Evolutionary conservation across 1,140 invertebrate genomes (phyloP), one percentile per base, ranked within the genome.

Genomic region (Diorhabda elongata): DNA sequence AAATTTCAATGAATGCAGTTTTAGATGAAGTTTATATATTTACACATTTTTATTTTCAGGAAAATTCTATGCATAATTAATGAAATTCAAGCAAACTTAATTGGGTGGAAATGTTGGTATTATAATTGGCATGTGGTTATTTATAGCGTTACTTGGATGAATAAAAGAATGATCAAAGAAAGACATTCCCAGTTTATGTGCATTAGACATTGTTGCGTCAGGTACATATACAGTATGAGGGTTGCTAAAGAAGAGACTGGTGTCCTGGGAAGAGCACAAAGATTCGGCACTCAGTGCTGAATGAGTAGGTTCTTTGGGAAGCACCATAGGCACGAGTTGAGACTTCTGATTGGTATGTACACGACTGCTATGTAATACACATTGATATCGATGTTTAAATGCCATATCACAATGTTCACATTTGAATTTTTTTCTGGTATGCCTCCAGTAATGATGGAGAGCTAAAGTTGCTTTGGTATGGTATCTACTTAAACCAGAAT

Each of bases 321-420:
- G 73, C 75, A 74, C 74, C 43, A 26, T 67, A 61, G 66, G 58
- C 59, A 67, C 66, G 68, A 73, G 68, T 72, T 74, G 74, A 44
- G 71, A 72, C 56, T 69, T 66, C 66, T 75, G 72, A 45, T 74
- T 73, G n/a, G 80, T 74, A 73, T 82, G 81, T 43, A 76, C 76
- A 58, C 78, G 74, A 71, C 79, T 80, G 42, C 78, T 71, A 71
- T 84, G 83, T 58, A 84, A 73, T 58, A 83, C 76, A 11, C 81
- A 77, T 69, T 84, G 82, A 69, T 84, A 84, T 61, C 80, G 72
- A 72, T 83, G 81, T 42, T 73, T 73, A 72, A 81, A 84, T 26
- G 67, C 69, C 57, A 73, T 67, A 66, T 77, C 74, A 71, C 83
- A 84, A 67, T 81, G 81, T 67, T 83, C 82, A 71, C 83, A 84